phyloP scores from a whole-genome alignment of 2,888 invertebrate genomes.

The Drosophila niveifrons region DNA sequence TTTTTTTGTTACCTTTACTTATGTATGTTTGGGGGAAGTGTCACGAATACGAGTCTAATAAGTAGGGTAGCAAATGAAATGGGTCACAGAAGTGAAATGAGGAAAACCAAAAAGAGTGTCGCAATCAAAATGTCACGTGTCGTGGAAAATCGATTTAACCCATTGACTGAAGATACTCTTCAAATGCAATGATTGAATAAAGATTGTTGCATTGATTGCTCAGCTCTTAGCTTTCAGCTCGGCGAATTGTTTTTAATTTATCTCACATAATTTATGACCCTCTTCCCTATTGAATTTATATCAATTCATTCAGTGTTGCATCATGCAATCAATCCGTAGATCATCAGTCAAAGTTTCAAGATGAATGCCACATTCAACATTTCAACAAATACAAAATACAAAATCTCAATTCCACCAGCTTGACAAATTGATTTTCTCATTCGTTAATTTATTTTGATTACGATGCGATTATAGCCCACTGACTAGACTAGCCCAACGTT shows the following conservation, averaged over 20 bases:
- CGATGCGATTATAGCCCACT: slow-evolving; percentile 8
- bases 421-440: slow-evolving; percentile 43
- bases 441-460: slow-evolving; percentile 30
- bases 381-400: slow-evolving; percentile 10
- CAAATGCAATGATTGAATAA: slow-evolving; percentile 4
- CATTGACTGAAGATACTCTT: not conserved
- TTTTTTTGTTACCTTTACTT: slow-evolving; percentile 1
- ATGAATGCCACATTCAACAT: slow-evolving; percentile 8
- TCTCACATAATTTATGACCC: slow-evolving; percentile 9
- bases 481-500: slow-evolving; percentile 14
- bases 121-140: slow-evolving; percentile 54
- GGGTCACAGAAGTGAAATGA: slow-evolving; percentile 37
- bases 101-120: slow-evolving; percentile 13
- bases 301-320: slow-evolving; percentile 10
- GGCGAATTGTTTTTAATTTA: slow-evolving; percentile 15
- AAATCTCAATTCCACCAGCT: slow-evolving; percentile 12
- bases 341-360: slow-evolving; percentile 20
- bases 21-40: slow-evolving; percentile 49
- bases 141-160: slow-evolving; percentile 50
- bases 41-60: slow-evolving; percentile 34
- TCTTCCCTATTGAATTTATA: not conserved
- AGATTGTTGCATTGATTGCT: slow-evolving; percentile 13
- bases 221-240: not conserved
- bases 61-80: slow-evolving; percentile 47
- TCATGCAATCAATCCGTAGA: not conserved